Conservation (phyloP, 2,888 invertebrate species). For the Andrena chrysosceles region DNA sequence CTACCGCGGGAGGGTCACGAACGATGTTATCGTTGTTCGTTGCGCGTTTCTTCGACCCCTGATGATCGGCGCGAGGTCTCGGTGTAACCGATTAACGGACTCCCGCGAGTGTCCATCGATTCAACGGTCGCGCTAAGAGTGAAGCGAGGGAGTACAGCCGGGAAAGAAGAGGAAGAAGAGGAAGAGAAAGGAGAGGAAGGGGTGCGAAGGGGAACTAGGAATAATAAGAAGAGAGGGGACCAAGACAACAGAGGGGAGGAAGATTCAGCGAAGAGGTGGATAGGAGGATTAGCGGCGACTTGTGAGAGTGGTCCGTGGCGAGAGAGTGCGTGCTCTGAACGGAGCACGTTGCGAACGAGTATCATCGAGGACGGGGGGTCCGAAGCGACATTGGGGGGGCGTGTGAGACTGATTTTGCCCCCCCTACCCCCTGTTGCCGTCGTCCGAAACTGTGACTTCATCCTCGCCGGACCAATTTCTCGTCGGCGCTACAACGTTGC, state of each 20-base stretch:
- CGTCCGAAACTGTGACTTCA: conserved; percentile 44
- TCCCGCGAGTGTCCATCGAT: conserved; percentile 53
- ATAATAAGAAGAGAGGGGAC: neutral
- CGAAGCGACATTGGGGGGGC: conserved; percentile 71
- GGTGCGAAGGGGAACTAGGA: neutral
- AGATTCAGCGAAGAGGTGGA: neutral
- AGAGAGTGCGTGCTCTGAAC: conserved; percentile 53
- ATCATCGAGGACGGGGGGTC: conserved; percentile 60
- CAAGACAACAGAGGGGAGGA: neutral
- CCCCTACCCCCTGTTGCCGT: conserved; percentile 60
- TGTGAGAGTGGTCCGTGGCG: conserved; percentile 53
- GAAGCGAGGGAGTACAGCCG: neutral
- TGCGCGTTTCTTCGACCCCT: conserved; percentile 46
- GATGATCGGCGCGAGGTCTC: conserved; percentile 49
- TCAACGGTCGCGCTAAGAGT: conserved; percentile 1
- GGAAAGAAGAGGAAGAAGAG: neutral
- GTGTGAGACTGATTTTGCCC: conserved; percentile 73
- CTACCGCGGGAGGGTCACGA: conserved; percentile 35
- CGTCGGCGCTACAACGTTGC: conserved; percentile 58
- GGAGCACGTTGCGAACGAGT: conserved; percentile 51
- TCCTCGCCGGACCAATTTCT: conserved; percentile 38
- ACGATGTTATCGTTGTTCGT: conserved; percentile 54
- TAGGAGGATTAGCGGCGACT: conserved; percentile 25
- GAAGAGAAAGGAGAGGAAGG: neutral
- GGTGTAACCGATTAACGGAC: conserved; percentile 41